These are phyloP conservation scores for Phengaris arion DNA, from an alignment of 2,888 invertebrate species.

Conservation along the genomic window DNA sequence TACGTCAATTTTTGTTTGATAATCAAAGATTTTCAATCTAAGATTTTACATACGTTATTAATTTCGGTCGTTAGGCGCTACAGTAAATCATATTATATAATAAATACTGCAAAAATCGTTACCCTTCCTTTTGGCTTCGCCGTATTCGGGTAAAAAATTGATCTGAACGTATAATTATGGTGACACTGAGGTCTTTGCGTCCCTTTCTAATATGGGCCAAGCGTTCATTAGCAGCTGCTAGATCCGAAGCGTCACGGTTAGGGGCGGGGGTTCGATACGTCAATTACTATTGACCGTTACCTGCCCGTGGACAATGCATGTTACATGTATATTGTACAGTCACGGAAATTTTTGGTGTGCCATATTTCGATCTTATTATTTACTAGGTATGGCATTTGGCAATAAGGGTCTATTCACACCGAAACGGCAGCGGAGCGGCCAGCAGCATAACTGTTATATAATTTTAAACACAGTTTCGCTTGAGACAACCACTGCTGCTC, in stretches of 20 bases:
- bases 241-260: slow-evolving; percentile 12
- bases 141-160: neutral
- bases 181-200: slow-evolving; percentile 1
- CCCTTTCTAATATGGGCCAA: slow-evolving; percentile 19
- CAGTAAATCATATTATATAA: too few species aligned
- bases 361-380: neutral
- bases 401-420: neutral
- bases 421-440: too few species aligned
- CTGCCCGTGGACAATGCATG: slow-evolving; percentile 6
- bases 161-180: neutral
- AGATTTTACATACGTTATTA: too few species aligned
- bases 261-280: slow-evolving; percentile 22
- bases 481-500: too few species aligned
- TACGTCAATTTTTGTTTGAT: too few species aligned
- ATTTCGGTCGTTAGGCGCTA: too few species aligned
- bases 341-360: neutral
- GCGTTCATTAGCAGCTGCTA: slow-evolving; percentile 23
- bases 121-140: too few species aligned
- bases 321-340: neutral
- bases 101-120: too few species aligned
- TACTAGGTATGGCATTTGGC: neutral
- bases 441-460: too few species aligned
- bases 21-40: too few species aligned
- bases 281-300: slow-evolving; percentile 25
- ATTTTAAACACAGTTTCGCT: too few species aligned